Base-by-base conservation (phyloP, 1,140 invertebrate species). In the Cotesia glomerata region DNA sequence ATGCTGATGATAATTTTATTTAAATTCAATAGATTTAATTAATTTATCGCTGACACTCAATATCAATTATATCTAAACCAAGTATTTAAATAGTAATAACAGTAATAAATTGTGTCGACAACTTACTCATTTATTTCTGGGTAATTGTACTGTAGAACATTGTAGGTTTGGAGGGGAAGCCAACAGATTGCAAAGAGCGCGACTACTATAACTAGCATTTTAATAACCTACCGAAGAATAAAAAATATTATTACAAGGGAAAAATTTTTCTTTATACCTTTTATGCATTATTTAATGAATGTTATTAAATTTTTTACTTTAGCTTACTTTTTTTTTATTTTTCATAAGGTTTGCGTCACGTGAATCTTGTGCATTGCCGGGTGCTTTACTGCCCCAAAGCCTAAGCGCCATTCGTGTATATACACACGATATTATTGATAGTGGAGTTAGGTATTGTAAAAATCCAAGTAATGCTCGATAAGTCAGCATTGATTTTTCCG, bases 191-290 rank as follows among this genome's bases (percentile, higher is more conserved):
- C 92, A 77, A 95, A 95, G 4, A 95, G 86, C 7, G 92, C 89
- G 13, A 95, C 94, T 1, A 95, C 93, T 45, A 94, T 91, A 9
- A 94, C 91, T 68, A 95, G 84, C 93, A 95, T 95, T 88, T 95
- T 95, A 76, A 95, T 95, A 11, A 95, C 93, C 93, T 95, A 18
- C n/a, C 16, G 16, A 18, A 87, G 4, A 84, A 84, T 84, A 78
- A 75, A 81, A 63, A 74, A 67, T 13, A 3, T 51, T 39, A 9
- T 51, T 68, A 4, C 14, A 32, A 9, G 52, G 13, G n/a, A 14
- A 54, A 14, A 54, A 26, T 2, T 26, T 26, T 26, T 26, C 3
- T 26, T 26, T 26, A 26, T 26, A 26, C 26, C 3, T 26, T 26
- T 26, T 16, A 54, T 54, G 14, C n/a, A 54, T 54, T 14, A 5